Evolutionary conservation across 2,888 invertebrate species (phyloP).

Genomic region (Ectemnius lituratus): DNA sequence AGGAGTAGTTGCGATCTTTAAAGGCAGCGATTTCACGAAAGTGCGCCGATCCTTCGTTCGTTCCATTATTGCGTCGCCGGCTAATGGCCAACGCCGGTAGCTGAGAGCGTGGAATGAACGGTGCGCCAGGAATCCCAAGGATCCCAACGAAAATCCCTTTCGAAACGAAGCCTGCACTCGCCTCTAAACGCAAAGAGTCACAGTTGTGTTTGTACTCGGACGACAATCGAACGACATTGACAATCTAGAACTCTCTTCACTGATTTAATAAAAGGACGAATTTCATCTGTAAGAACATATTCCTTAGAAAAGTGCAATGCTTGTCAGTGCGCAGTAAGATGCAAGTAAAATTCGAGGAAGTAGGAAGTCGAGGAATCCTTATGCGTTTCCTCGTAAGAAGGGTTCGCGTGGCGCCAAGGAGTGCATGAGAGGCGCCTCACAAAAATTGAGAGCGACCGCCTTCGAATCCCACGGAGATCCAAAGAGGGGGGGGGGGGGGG

Average conservation of each 20-base stretch:
- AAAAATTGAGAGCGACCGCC: conserved; percentile 7
- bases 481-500: too few relatives aligned
- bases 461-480: neutral
- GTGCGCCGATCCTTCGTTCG: conserved; percentile 3
- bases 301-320: too few relatives aligned
- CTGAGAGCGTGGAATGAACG: conserved; percentile 39
- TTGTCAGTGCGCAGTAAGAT: neutral
- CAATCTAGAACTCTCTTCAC: conserved; percentile 29
- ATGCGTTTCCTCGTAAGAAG: too few relatives aligned
- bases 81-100: conserved; percentile 43
- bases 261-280: conserved; percentile 10
- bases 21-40: conserved; percentile 3
- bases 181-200: conserved; percentile 36
- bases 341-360: conserved; percentile 12
- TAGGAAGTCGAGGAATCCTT: conserved; percentile 22
- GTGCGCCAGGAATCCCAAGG: conserved; percentile 45
- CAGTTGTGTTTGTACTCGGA: neutral
- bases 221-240: too few relatives aligned
- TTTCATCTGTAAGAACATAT: too few relatives aligned
- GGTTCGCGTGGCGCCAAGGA: conserved; percentile 7
- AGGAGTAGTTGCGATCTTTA: neutral
- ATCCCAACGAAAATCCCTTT: conserved; percentile 44
- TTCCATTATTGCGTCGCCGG: conserved; percentile 38
- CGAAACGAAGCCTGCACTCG: conserved; percentile 26
- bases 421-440: conserved; percentile 17